Conservation (phyloP, 1,140 invertebrate genomes). For the Ips typographus region DNA sequence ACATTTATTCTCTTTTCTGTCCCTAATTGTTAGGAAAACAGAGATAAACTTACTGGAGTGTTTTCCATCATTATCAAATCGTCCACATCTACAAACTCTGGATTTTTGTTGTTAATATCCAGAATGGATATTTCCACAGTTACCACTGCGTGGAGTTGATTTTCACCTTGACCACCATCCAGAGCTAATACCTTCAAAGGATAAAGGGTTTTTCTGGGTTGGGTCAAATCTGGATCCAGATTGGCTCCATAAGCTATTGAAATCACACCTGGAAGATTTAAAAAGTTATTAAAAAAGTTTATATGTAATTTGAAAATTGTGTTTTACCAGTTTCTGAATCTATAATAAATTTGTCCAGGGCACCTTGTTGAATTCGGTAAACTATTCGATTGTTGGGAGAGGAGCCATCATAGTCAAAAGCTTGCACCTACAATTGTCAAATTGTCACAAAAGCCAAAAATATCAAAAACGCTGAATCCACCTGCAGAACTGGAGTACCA, state of each 20-base stretch:
- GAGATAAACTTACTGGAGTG: conserved; percentile 59
- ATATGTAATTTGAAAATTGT: not conserved
- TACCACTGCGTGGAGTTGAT: conserved; percentile 68
- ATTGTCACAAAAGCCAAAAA: not conserved
- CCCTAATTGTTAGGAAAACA: not conserved
- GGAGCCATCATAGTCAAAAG: conserved; percentile 82
- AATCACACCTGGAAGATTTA: conserved; percentile 56
- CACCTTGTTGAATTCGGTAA: conserved; percentile 84
- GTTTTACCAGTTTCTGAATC: conserved; percentile 71
- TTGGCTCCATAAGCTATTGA: conserved; percentile 82
- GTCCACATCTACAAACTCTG: conserved; percentile 69
- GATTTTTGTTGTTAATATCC: conserved; percentile 91
- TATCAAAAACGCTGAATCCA: conserved; percentile 44
- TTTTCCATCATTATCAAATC: conserved; percentile 73
- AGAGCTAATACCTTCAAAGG: conserved; percentile 73
- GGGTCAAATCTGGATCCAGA: conserved; percentile 85
- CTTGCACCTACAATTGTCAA: conserved; percentile 64
- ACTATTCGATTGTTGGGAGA: conserved; percentile 83
- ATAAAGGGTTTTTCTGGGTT: conserved; percentile 69
- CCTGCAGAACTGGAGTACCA: conserved; percentile 77
- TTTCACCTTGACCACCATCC: conserved; percentile 82
- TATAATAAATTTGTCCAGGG: conserved; percentile 90
- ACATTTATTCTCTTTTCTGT: not conserved
- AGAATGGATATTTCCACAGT: conserved; percentile 82
- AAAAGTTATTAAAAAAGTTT: not conserved